These are phyloP conservation scores for Hemicrepidius hirtus DNA, from an alignment of 2,888 invertebrate species.

Conservation along the genomic window DNA sequence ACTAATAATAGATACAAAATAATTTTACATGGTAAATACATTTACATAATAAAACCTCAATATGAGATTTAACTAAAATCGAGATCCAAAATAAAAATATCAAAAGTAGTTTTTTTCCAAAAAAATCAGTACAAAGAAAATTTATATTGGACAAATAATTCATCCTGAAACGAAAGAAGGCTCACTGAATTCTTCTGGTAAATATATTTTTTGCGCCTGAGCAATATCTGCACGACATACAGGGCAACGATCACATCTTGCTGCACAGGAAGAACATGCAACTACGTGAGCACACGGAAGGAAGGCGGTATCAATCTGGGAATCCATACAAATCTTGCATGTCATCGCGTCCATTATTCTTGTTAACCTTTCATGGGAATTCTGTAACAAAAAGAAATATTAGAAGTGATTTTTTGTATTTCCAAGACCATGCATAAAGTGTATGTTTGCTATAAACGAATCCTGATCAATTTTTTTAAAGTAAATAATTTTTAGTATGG, in stretches of 20 bases:
- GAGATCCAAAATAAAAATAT: constrained; percentile 52
- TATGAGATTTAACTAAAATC: constrained; percentile 63
- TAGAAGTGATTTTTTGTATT: too few relatives aligned
- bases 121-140: constrained; percentile 29
- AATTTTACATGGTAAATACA: constrained; percentile 65
- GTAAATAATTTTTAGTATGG: too few relatives aligned
- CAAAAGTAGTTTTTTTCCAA: background rate
- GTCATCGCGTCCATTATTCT: constrained; percentile 81
- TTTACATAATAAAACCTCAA: constrained; percentile 63
- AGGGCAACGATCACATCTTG: constrained; percentile 83
- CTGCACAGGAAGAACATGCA: constrained; percentile 86
- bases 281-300: constrained; percentile 93
- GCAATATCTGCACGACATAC: constrained; percentile 83
- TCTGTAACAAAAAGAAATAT: constrained; percentile 68
- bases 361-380: constrained; percentile 74
- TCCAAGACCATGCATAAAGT: too few relatives aligned
- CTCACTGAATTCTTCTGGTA: constrained; percentile 77
- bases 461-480: too few relatives aligned
- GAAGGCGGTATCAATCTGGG: constrained; percentile 86
- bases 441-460: too few relatives aligned
- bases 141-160: constrained; percentile 17
- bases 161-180: constrained; percentile 34
- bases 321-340: constrained; percentile 93
- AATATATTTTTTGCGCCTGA: constrained; percentile 81
- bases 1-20: constrained; percentile 26